Percentiles rank a stretch among this genome's conserved stretches.
phyloP scores from a whole-genome alignment of 1,140 invertebrate species.

The Octopus sinensis region DNA sequence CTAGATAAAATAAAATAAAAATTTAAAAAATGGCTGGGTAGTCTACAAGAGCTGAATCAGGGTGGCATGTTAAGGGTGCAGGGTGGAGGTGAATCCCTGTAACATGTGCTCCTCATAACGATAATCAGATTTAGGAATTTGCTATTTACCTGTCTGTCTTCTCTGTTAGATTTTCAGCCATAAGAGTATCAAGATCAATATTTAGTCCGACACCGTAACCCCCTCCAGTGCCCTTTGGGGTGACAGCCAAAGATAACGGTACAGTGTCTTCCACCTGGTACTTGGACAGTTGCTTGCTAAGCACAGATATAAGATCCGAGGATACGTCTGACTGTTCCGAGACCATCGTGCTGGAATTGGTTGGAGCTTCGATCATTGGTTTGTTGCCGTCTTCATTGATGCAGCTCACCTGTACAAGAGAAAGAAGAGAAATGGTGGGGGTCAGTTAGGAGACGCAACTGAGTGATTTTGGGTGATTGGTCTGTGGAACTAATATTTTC shows the following conservation, averaged over 20 bases:
- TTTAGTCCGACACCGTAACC: slow-evolving; percentile 50
- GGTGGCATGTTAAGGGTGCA: no score
- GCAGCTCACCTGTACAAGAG: background rate
- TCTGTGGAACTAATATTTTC: no score
- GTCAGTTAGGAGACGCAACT: background rate
- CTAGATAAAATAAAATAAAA: no score
- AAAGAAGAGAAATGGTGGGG: background rate
- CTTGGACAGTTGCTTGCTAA: slow-evolving; percentile 39
- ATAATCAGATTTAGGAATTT: no score
- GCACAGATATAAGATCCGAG: slow-evolving; percentile 35
- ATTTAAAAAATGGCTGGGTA: no score
- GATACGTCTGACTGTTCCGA: background rate
- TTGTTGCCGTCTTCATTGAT: background rate
- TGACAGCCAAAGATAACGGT: slow-evolving; percentile 42
- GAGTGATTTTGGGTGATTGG: no score
- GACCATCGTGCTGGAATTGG: background rate
- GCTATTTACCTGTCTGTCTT: slow-evolving; percentile 24
- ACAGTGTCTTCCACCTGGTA: slow-evolving; percentile 36
- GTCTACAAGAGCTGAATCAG: no score
- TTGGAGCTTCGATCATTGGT: background rate
- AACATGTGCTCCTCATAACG: no score
- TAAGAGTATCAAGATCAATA: slow-evolving; percentile 40
- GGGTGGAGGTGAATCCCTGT: no score
- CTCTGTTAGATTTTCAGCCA: slow-evolving; percentile 35
- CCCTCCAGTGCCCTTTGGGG: slow-evolving; percentile 48